phyloP scores from a whole-genome alignment of 2,113 vertebrate species.

The Microcebus tavaratra region DNA sequence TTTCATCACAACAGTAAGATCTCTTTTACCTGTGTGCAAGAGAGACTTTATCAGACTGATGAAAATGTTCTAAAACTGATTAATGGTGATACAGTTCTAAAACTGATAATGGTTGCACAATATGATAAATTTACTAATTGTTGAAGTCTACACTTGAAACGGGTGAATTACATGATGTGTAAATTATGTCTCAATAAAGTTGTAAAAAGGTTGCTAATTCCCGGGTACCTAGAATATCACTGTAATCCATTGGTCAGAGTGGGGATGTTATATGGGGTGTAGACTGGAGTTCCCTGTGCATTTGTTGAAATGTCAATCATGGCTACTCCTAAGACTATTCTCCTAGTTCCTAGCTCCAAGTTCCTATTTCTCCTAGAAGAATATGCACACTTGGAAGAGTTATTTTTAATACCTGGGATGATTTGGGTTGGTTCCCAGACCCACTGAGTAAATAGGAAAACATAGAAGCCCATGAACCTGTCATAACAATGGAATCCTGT shows the following conservation, averaged over 20 bases:
- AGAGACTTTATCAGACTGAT: neutral
- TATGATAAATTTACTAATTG: neutral
- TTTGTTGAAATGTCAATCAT: neutral
- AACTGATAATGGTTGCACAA: neutral
- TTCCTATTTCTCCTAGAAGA: neutral
- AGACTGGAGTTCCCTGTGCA: neutral
- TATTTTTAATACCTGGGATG: neutral
- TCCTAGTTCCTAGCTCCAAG: neutral
- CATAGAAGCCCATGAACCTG: neutral
- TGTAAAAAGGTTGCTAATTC: neutral
- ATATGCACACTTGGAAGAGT: neutral
- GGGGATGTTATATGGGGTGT: accelerated
- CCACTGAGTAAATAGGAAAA: neutral
- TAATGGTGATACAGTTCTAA: neutral
- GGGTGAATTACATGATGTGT: neutral
- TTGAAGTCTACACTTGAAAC: neutral
- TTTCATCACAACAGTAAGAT: neutral
- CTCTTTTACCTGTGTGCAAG: neutral
- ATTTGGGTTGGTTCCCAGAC: neutral
- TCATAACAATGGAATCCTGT: neutral
- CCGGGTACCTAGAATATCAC: neutral
- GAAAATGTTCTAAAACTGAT: neutral
- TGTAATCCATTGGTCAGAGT: neutral
- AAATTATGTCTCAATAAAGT: neutral
- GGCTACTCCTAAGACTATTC: neutral